Evolutionary conservation across 1,140 invertebrate genomes (phyloP), one percentile per base, ranked within the genome.

Genomic region (Phocides pigmalion): DNA sequence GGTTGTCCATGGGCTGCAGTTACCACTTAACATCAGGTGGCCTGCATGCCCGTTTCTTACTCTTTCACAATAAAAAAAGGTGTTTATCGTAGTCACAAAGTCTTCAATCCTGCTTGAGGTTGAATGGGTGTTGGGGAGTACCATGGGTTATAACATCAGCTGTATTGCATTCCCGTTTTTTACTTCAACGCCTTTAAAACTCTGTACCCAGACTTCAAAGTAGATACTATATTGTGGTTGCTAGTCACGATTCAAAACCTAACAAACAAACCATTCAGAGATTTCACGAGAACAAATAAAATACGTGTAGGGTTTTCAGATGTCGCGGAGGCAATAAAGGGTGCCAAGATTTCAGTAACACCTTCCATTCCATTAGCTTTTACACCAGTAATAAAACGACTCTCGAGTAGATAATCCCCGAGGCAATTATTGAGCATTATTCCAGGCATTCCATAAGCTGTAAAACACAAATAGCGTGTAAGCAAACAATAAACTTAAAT

Each of bases 331-430:
- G 56, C 56, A 19, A 59, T 59, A 59, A 59, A 59, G 56, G 9
- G 56, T 32, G 42, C 42, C 49, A 62, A 66, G 47, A 61, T 70
- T 66, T 70, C 54, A 49, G 59, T 63, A 64, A 68, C 66, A 68
- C 68, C 65, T 72, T 75, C 62, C 62, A 44, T 75, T 64, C 68
- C 54, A 62, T 65, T 62, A 70, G 61, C 42, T 72, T 75, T 75
- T 75, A 75, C 68, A 69, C 56, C 51, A 35, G 62, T 64, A 54
- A 66, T 74, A 74, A 74, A 70, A 74, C 50, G 62, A 68, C 25
- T 8, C 25, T 28, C 25, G 4, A 28, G 32, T 50, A 68, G 68
- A 74, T 71, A 68, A 71, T 71, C 63, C 62, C 41, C 37, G 32
- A 56, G 51, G 32, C 41, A 65, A 62, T 69, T 62, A 69, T 64